Conservation (phyloP, 2,888 invertebrate species). For the Clistopyga incitator region DNA sequence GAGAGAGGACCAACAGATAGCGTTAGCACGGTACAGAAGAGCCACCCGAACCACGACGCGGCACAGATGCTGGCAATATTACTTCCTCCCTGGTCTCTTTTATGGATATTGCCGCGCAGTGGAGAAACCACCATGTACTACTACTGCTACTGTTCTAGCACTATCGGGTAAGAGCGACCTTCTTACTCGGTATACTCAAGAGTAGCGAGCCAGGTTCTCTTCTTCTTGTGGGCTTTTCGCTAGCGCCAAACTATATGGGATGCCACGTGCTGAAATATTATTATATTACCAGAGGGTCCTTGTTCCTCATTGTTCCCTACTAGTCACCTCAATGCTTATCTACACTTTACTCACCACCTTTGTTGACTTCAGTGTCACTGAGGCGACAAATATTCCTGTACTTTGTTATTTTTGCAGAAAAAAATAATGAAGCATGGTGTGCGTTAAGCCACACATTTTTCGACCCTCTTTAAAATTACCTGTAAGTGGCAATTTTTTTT, state of each 20-base stretch:
- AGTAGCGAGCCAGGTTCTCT: slow-evolving; percentile 28
- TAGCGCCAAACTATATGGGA: slow-evolving; percentile 53
- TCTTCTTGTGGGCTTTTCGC: slow-evolving; percentile 16
- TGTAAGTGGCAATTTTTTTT: no score
- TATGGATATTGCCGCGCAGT: slow-evolving; percentile 82
- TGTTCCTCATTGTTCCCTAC: slow-evolving; percentile 47
- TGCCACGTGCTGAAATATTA: slow-evolving; percentile 66
- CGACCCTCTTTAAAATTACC: no score
- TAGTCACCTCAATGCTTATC: slow-evolving; percentile 42
- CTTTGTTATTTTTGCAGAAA: not conserved
- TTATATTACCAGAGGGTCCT: slow-evolving; percentile 57
- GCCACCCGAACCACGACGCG: slow-evolving; percentile 59
- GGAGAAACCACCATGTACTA: slow-evolving; percentile 60
- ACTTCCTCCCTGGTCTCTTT: slow-evolving; percentile 80
- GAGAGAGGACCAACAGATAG: slow-evolving; percentile 23
- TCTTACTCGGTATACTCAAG: slow-evolving; percentile 50
- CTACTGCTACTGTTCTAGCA: slow-evolving; percentile 48
- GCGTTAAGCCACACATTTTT: no score
- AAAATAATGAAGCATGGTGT: not conserved
- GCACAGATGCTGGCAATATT: slow-evolving; percentile 82
- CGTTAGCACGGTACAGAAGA: slow-evolving; percentile 34
- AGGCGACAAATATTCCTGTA: not conserved
- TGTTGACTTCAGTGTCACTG: not conserved
- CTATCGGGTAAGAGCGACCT: slow-evolving; percentile 52
- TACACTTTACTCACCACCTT: not conserved